phyloP scores from a whole-genome alignment of 2,113 vertebrate species.

The Ondatra zibethicus region DNA sequence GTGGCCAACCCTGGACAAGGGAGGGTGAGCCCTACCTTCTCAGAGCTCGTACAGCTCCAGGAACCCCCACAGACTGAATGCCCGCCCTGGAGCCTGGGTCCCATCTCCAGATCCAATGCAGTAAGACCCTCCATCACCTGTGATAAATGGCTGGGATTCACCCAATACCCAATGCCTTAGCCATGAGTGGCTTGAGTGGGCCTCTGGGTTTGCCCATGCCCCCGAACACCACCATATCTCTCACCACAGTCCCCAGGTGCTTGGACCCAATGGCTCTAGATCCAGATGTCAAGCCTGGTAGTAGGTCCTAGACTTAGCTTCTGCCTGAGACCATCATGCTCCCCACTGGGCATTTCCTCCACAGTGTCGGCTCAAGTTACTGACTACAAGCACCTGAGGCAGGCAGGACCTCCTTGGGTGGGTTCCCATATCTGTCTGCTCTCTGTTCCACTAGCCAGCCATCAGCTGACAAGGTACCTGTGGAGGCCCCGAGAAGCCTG shows the following conservation, averaged over 20 bases:
- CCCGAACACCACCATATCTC: neutral
- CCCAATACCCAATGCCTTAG: neutral
- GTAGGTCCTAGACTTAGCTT: neutral
- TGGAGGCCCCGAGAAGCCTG: neutral
- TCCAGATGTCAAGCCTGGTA: fast-evolving
- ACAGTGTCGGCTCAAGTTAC: neutral
- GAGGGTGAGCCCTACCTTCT: too few species aligned
- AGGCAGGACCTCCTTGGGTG: neutral
- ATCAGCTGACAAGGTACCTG: too few species aligned
- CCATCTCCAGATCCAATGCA: neutral
- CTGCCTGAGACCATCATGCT: neutral
- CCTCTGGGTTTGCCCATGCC: neutral
- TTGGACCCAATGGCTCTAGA: fast-evolving
- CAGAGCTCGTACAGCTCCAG: neutral
- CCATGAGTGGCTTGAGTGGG: neutral
- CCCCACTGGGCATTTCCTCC: fast-evolving
- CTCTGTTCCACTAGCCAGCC: neutral
- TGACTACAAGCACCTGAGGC: neutral
- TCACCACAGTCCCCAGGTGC: neutral
- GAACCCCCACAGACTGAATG: neutral
- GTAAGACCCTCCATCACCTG: neutral
- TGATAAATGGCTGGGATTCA: neutral
- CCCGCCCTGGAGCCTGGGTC: neutral
- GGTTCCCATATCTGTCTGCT: neutral
- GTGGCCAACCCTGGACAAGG: neutral